Evolutionary conservation across 1,140 invertebrate species (phyloP).

Genomic region (Holotrichia oblita): DNA sequence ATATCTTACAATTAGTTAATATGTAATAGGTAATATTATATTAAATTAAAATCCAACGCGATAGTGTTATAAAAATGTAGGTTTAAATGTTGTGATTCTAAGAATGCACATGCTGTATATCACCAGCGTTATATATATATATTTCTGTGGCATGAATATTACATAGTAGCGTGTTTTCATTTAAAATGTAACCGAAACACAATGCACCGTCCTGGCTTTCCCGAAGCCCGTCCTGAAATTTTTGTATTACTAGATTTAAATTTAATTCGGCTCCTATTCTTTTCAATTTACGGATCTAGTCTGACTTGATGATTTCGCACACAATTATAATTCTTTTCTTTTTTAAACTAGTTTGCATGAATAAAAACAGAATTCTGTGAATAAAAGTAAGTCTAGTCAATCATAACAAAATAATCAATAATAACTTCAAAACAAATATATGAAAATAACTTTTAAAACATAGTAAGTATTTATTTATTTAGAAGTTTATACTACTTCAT

Average conservation of each 20-base stretch:
- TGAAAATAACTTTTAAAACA: background rate
- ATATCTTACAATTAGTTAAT: background rate
- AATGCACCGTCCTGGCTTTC: slow-evolving; percentile 42
- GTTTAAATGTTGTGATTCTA: background rate
- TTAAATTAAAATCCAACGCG: background rate
- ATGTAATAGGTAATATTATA: background rate
- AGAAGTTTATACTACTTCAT: background rate
- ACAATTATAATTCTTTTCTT: background rate
- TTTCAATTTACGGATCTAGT: too few relatives aligned
- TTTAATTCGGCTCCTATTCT: background rate
- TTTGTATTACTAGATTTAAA: background rate
- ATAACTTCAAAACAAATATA: background rate
- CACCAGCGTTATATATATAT: background rate
- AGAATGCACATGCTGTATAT: background rate
- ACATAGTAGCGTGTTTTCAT: background rate
- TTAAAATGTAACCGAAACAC: background rate
- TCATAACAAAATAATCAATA: background rate
- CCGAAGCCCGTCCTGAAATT: slow-evolving; percentile 33
- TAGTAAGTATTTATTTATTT: background rate
- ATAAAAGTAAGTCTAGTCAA: background rate
- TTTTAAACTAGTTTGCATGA: background rate
- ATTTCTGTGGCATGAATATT: background rate
- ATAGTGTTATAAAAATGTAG: slow-evolving; percentile 3
- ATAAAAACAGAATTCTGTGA: background rate
- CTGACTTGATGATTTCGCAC: background rate